Base-by-base conservation (phyloP, 2,888 invertebrate genomes). In the Eutolmus rufibarbis region DNA sequence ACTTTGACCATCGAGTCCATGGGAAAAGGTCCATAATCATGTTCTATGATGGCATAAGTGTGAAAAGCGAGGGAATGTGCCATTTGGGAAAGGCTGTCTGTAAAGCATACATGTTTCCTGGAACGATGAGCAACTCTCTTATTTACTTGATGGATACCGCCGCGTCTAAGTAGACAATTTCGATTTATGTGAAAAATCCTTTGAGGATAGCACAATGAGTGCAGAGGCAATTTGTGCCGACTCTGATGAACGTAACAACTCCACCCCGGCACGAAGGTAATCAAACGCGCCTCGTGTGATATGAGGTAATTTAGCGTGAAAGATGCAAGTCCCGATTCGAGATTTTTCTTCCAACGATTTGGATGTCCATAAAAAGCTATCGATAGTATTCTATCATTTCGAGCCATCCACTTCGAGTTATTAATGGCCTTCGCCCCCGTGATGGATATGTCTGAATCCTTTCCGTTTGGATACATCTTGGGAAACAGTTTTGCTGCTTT, bases 91-190 rank as follows among this genome's bases (percentile, higher is more conserved):
- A 9, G 37, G 9, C 37, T 37, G 28, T 19, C 51, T 51, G 37
- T 1, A 37, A 76, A 77, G n/a, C 34, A 37, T 77, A 34, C 19
- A 78, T 46, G 37, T 14, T 23, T 23, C 37, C 78, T 23, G 43
- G n/a, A 23, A 19, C 23, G 78, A 78, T 78, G 23, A 43, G 23
- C 23, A 37, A 34, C 28, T 78, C 19, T 19, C n/a, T 19, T 66
- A 86, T 79, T 57, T 86, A 19, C 37, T 74, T 56, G 74, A 86
- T 81, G 86, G 74, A 74, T 86, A 79, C 66, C 66, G 66, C 66
- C 66, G 19, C 66, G 66, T 19, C 19, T 66, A 66, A 66, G 66
- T 66, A 66, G 66, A 66, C 66, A 66, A 66, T 66, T 66, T 66
- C 66, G 66, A 66, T 66, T 66, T 66, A 66, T 66, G 28, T 66